These are phyloP conservation scores for Actinia equina DNA, from an alignment of 64 coral and sea anemone genomes.

Conservation along the genomic window DNA sequence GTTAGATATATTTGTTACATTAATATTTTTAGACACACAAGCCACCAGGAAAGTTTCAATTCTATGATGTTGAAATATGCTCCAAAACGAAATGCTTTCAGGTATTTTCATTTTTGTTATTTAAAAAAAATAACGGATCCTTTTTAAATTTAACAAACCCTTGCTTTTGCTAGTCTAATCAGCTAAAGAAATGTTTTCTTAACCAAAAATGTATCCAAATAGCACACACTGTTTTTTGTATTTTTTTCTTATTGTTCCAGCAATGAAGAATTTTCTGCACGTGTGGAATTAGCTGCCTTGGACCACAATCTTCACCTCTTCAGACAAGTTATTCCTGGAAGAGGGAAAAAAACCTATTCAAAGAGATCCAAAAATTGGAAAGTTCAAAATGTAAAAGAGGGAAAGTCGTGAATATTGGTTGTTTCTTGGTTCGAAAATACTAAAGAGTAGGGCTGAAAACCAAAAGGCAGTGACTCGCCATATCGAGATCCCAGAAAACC, in stretches of 20 bases:
- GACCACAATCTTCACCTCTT: slow-evolving; percentile 66
- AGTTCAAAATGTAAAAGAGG: neutral
- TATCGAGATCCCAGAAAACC: slow-evolving; percentile 18
- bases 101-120: too few relatives aligned
- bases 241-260: slow-evolving; percentile 24
- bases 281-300: slow-evolving; percentile 31
- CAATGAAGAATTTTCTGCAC: slow-evolving; percentile 22
- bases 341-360: slow-evolving; percentile 42
- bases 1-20: too few relatives aligned
- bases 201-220: neutral
- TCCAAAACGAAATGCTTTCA: slow-evolving; percentile 40
- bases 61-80: slow-evolving; percentile 71
- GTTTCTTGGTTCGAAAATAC: slow-evolving; percentile 28
- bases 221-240: slow-evolving; percentile 3
- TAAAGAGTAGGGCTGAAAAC: slow-evolving; percentile 25
- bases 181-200: slow-evolving; percentile 15
- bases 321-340: slow-evolving; percentile 10
- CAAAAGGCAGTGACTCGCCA: neutral
- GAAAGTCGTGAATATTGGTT: slow-evolving; percentile 13
- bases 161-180: too few relatives aligned
- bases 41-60: slow-evolving; percentile 65
- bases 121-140: neutral
- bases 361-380: slow-evolving; percentile 30
- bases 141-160: neutral
- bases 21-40: slow-evolving; percentile 60